phyloP scores from a whole-genome alignment of 2,888 invertebrate genomes.

The Pseudoips prasinana region DNA sequence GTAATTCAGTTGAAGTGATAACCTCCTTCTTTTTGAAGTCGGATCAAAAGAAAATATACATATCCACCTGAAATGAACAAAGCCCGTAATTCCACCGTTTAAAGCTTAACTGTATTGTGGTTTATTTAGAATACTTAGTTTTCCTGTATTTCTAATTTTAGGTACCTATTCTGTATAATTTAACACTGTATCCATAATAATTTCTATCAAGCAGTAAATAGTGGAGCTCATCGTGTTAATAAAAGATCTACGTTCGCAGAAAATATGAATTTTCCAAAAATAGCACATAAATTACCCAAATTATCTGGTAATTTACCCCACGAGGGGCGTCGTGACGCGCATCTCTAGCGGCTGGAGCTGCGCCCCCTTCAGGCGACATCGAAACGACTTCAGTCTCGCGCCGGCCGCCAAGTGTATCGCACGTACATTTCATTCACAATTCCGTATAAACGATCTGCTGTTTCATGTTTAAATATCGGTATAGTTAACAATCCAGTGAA shows the following conservation, averaged over 20 bases:
- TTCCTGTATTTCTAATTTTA: too few species aligned
- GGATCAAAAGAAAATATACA: too few species aligned
- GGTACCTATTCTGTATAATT: too few species aligned
- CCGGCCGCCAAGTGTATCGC: conserved; percentile 39
- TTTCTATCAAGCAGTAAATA: too few species aligned
- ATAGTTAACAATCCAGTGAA: conserved; percentile 28
- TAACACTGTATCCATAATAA: too few species aligned
- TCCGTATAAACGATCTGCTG: conserved; percentile 38
- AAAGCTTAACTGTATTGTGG: too few species aligned
- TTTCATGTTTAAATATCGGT: conserved; percentile 27
- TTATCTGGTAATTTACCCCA: conserved; percentile 50
- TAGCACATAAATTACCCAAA: conserved; percentile 39
- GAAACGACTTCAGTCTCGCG: conserved; percentile 39
- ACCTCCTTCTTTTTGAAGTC: too few species aligned
- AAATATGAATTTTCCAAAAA: conserved; percentile 15
- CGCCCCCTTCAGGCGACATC: conserved; percentile 25
- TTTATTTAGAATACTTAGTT: too few species aligned
- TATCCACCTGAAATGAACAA: too few species aligned
- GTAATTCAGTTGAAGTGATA: too few species aligned
- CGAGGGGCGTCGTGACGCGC: conserved; percentile 41
- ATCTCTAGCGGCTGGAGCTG: conserved; percentile 37
- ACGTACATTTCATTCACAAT: conserved; percentile 30
- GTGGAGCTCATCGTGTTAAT: too few species aligned
- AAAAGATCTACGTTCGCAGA: conserved; percentile 7
- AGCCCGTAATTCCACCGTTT: too few species aligned